Percentiles rank a stretch among this genome's conserved stretches.
These are phyloP conservation scores for Pseudomyrmex gracilis DNA, from an alignment of 1,140 invertebrate species.

Conservation along the genomic window DNA sequence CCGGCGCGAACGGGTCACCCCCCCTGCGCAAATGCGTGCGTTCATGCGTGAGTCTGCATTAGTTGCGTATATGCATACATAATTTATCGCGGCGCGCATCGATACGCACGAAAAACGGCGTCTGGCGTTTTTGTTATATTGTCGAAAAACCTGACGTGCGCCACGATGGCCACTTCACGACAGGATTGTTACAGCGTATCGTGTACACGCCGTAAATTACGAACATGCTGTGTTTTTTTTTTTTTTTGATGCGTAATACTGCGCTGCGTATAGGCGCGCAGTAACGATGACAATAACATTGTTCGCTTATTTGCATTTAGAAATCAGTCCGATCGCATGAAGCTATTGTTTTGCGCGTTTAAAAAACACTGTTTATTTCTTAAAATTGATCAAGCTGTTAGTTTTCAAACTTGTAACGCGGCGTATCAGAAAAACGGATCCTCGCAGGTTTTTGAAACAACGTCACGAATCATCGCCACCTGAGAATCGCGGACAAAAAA, in stretches of 20 bases:
- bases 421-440: neutral
- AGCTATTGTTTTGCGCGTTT: neutral
- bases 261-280: conserved; percentile 16
- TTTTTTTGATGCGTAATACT: neutral
- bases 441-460: no score
- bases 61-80: conserved; percentile 72
- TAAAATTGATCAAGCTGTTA: no score
- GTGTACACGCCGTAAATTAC: conserved; percentile 14
- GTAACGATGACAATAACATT: conserved; percentile 21
- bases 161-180: conserved; percentile 38
- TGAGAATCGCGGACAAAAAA: neutral
- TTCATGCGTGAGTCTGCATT: conserved; percentile 64
- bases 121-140: conserved; percentile 50
- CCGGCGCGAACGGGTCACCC: conserved; percentile 14
- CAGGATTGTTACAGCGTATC: conserved; percentile 29
- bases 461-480: no score
- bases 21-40: conserved; percentile 33
- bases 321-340: neutral
- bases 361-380: neutral
- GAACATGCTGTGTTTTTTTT: conserved; percentile 28
- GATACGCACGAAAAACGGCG: conserved; percentile 47
- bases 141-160: neutral
- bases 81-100: conserved; percentile 71
- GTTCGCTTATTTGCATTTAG: conserved; percentile 1
- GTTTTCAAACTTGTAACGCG: no score